These are phyloP conservation scores for Scotopteryx bipunctaria DNA, from an alignment of 2,888 invertebrate species.

Conservation along the genomic window DNA sequence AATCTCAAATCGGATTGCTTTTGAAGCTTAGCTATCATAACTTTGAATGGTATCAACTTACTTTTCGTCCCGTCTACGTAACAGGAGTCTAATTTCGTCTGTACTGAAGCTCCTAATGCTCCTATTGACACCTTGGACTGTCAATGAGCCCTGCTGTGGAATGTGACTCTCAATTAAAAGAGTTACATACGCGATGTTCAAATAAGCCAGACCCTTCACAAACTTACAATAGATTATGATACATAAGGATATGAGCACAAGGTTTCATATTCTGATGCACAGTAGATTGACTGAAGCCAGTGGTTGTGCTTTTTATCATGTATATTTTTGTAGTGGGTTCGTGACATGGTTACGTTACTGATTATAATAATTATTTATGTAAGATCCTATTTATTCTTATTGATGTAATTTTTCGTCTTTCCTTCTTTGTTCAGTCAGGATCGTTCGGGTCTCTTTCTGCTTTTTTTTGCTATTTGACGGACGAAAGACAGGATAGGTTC, in stretches of 20 bases:
- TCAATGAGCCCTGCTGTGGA: constrained; percentile 60
- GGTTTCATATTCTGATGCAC: constrained; percentile 34
- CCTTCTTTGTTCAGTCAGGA: too few species aligned
- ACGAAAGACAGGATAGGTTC: too few species aligned
- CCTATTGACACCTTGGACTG: constrained; percentile 58
- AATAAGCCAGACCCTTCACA: constrained; percentile 38
- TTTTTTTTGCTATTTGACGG: not conserved
- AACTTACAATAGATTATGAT: constrained; percentile 16
- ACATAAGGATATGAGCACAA: constrained; percentile 26
- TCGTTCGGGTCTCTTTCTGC: not conserved
- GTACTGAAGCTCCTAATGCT: constrained; percentile 31
- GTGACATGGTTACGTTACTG: constrained; percentile 53
- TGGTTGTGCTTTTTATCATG: constrained; percentile 42
- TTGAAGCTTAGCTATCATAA: too few species aligned
- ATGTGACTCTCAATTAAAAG: constrained; percentile 53
- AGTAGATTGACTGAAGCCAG: constrained; percentile 18
- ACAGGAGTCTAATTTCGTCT: constrained; percentile 3
- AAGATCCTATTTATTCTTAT: constrained; percentile 19
- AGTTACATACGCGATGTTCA: constrained; percentile 47
- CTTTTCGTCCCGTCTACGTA: not conserved
- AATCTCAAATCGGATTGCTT: not conserved
- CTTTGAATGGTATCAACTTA: too few species aligned
- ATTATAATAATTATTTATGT: constrained; percentile 38
- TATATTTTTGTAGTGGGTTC: constrained; percentile 51
- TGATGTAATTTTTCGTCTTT: too few species aligned